A percentile compares a stretch with the other conserved stretches of the same genome.
Evolutionary conservation across 2,888 invertebrate species (phyloP).

Genomic region (Cylloceria caligata): DNA sequence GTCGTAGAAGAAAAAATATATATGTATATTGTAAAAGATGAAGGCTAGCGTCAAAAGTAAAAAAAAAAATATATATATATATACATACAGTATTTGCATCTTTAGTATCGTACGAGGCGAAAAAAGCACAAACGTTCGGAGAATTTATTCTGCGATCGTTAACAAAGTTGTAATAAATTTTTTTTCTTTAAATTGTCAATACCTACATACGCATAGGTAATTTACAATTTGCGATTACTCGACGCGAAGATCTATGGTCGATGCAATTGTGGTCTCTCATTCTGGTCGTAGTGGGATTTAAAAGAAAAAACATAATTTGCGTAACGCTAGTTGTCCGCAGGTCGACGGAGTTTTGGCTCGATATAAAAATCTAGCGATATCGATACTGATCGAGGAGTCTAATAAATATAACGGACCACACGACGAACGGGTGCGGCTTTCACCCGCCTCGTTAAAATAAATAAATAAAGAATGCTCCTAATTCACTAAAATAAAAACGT

Average conservation of each 20-base stretch:
- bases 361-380: constrained; percentile 39
- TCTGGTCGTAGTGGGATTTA: constrained; percentile 11
- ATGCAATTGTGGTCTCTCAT: constrained; percentile 25
- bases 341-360: constrained; percentile 21
- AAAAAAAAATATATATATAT: too few species aligned
- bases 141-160: constrained; percentile 31
- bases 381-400: constrained; percentile 41
- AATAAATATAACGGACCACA: constrained; percentile 55
- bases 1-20: constrained; percentile 38
- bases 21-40: constrained; percentile 17
- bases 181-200: constrained; percentile 48
- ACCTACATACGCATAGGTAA: constrained; percentile 45
- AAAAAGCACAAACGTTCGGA: constrained; percentile 29
- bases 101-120: constrained; percentile 24
- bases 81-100: constrained; percentile 31
- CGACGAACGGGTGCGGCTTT: constrained; percentile 24
- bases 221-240: constrained; percentile 31
- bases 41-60: constrained; percentile 45
- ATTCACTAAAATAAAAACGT: constrained; percentile 57
- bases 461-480: constrained; percentile 66
- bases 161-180: constrained; percentile 26
- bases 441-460: constrained; percentile 60
- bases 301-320: constrained; percentile 11
- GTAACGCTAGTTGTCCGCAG: constrained; percentile 10
- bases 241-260: neutral